phyloP scores from a whole-genome alignment of 2,113 vertebrate species.

The Synodontis membranacea region DNA sequence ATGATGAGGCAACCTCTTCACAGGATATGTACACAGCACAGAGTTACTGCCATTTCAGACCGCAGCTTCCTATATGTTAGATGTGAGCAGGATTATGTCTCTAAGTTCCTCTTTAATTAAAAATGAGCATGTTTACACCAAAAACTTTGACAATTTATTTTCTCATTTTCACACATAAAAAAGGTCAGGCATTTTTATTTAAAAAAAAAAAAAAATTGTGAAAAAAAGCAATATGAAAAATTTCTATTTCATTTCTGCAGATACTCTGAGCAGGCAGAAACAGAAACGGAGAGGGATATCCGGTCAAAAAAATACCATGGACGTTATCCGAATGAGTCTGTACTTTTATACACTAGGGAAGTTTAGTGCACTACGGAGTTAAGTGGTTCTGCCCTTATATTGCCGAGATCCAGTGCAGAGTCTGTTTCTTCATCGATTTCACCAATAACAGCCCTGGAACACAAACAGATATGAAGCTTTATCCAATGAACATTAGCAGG shows the following conservation, averaged over 20 bases:
- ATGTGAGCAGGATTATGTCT: not conserved
- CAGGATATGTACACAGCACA: not conserved
- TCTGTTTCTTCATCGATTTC: conserved; percentile 99
- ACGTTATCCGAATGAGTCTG: conserved; percentile 12
- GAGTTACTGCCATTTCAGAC: not conserved
- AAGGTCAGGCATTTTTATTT: conserved; percentile 4
- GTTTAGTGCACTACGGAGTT: conserved; percentile 93
- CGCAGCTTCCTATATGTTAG: not conserved
- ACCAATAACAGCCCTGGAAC: conserved; percentile 91
- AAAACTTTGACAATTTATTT: conserved; percentile 27
- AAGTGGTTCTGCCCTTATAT: conserved; percentile 94
- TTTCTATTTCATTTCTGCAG: conserved; percentile 3
- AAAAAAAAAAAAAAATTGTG: not conserved
- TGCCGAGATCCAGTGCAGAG: conserved; percentile 92
- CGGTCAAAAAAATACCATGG: not conserved
- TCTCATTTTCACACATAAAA: conserved; percentile 41
- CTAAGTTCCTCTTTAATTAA: not conserved
- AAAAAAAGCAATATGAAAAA: conserved; percentile 23
- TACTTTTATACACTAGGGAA: conserved; percentile 15
- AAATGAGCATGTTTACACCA: conserved; percentile 18
- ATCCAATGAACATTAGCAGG: not conserved
- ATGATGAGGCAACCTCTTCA: too few relatives aligned
- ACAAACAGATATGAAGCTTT: conserved; percentile 27
- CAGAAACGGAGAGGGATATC: not conserved
- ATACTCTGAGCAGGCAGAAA: not conserved